These are phyloP conservation scores for Ascidia mentula DNA, from an alignment of 23 tunicate genomes.

Conservation along the genomic window DNA sequence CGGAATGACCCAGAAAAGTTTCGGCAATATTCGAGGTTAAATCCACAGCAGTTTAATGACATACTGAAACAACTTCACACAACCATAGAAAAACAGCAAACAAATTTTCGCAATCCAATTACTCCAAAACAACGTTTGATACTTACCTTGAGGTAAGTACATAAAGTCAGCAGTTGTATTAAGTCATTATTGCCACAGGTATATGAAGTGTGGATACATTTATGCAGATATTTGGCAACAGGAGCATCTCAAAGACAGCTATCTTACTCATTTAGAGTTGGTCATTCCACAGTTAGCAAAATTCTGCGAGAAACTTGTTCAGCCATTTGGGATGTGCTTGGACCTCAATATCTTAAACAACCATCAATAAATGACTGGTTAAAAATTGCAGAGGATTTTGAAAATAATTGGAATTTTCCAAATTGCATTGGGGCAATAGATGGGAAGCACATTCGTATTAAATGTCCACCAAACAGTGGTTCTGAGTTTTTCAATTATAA, in stretches of 20 bases:
- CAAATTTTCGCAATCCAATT: constrained; percentile 21
- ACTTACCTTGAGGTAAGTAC: not conserved
- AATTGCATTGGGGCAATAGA: constrained; percentile 38
- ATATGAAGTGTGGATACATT: not conserved
- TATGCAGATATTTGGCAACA: constrained; percentile 44
- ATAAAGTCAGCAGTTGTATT: no score
- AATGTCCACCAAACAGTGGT: constrained; percentile 58
- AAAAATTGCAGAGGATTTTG: constrained; percentile 32
- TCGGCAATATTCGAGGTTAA: constrained; percentile 3
- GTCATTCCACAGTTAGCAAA: constrained; percentile 44
- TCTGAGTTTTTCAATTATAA: constrained; percentile 56
- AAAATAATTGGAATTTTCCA: constrained; percentile 39
- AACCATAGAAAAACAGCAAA: constrained; percentile 2
- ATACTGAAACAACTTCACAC: not conserved
- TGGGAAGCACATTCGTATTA: constrained; percentile 50
- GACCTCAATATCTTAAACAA: constrained; percentile 23
- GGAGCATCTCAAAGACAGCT: constrained; percentile 36
- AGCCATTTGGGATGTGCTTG: constrained; percentile 44
- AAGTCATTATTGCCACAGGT: no score
- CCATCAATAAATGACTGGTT: constrained; percentile 24
- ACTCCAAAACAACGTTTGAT: not conserved
- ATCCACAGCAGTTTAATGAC: constrained; percentile 5
- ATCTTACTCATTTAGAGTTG: constrained; percentile 42
- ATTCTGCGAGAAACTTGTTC: constrained; percentile 22
- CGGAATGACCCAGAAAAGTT: constrained; percentile 17